Evolutionary conservation across 2,113 vertebrate genomes (phyloP), one percentile per base, ranked within the genome.

Genomic region (Takifugu flavidus): DNA sequence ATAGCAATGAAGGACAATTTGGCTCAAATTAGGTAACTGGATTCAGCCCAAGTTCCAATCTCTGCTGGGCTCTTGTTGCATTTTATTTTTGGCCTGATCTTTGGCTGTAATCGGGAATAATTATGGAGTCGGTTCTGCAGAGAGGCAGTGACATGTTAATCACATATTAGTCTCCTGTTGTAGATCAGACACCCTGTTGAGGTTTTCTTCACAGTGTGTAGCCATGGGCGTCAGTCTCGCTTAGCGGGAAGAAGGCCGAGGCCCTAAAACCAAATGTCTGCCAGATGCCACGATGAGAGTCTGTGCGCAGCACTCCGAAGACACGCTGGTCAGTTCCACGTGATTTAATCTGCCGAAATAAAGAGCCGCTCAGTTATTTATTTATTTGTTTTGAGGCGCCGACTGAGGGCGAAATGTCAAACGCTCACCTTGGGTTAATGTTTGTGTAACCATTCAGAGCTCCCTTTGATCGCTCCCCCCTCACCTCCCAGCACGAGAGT

Each of bases 81-180:
- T 67, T 63, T 77, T 45, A n/a, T 49, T 76, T 45, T 88, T 85
- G 78, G 75, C 75, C 80, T 81, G 79, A 81, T 86, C 73, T 63
- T 74, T 57, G 65, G 75, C 77, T 59, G 70, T 84, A 82, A 89
- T 90, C 85, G 83, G 82, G 80, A 85, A 86, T 86, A 89, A 89
- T 84, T 82, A 74, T 46, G 14, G 62, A 79, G 70, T 74, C 56
- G 46, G 46, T 53, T 52, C 57, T 62, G 56, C 45, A 67, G 69
- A 71, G 68, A 67, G 67, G 61, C 75, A 74, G 65, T 81, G 86
- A 78, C 86, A 79, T 79, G 82, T 89, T 88, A 85, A 90, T 90
- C 85, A 87, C 85, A 82, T 68, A 86, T 82, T 85, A 85, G 82
- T 83, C 73, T 83, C 78, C 74, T 72, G 79, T 77, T 77, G 77